Base-by-base conservation (phyloP, 1,140 invertebrate species). In the Zaprionus davidi region DNA sequence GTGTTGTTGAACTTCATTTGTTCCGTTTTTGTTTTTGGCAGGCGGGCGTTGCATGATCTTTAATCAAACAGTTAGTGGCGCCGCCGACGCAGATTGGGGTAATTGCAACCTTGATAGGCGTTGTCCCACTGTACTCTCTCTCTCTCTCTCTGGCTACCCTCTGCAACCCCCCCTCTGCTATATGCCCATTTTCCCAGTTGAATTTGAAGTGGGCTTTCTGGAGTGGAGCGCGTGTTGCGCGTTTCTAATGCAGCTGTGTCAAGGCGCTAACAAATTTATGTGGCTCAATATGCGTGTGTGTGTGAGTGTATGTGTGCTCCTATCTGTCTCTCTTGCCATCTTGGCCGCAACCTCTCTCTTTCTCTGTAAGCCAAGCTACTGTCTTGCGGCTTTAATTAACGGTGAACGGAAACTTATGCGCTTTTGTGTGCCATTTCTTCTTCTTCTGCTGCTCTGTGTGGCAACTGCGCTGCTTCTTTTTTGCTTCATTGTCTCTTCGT, bases 351-450 rank as follows among this genome's bases (percentile, higher is more conserved):
- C 31, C 26, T 15, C 67, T 22, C 49, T 38, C 36, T 24, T 20
- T 49, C 62, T 31, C 34, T 62, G 22, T 66, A 22, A 17, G 7
- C 38, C 28, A 68, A 34, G 60, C 69, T 71, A 71, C 73, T 49
- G 74, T 72, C 69, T 90, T 84, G 85, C 65, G 83, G 84, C 75
- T 87, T 87, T 90, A 90, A 87, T 87, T 87, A 87, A 90, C 84
- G 85, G 84, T 79, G 85, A 87, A 84, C 81, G 81, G 78, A 81
- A 87, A 90, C 81, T 84, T 87, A 84, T 90, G 85, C 81, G 84
- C 78, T 84, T 90, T 87, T 78, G 77, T 80, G 68, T 76, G 73
- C 73, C 58, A 65, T 62, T 64, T 71, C 46, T 44, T 36, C 71
- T 70, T 60, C 56, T 64, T 70, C 55, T 38, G n/a, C 69, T 15